Base-by-base conservation (phyloP, 2,888 invertebrate species). In the Plutella xylostella region DNA sequence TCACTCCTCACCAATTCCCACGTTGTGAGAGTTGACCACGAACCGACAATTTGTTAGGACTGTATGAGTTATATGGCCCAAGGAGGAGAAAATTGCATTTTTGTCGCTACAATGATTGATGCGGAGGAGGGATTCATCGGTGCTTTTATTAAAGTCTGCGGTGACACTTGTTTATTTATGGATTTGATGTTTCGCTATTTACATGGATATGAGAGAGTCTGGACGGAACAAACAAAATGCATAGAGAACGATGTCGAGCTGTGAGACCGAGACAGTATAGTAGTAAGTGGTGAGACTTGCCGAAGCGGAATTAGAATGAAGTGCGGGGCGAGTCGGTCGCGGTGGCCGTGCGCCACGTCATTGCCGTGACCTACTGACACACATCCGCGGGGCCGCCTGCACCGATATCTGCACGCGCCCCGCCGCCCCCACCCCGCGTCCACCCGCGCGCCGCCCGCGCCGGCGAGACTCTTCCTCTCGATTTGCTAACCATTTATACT, bases 361-460 rank as follows among this genome's bases (percentile, higher is more conserved):
- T 87, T 86, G 86, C 80, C 83, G 85, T 88, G 88, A 88, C 88
- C 88, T 85, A 88, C 87, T 88, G 87, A 87, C 88, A 88, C 74
- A 87, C 85, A 79, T 88, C 80, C 78, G 78, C 82, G 82, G 85
- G 83, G 86, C 85, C 82, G 80, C 78, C 74, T 79, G 80, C 80
- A 74, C 71, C 76, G 75, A 75, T 75, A 75, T 73, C 76, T 77
- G 77, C 75, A 78, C 77, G 76, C 75, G 37, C 69, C 67, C 58
- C 54, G 55, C 56, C 68, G 70, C 43, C 49, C 35, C 17, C 33
- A 22, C 15, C 34, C 37, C 21, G 6, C n/a, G 22, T 12, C 22
- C 39, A 3, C 22, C 14, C 20, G n/a, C n/a, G n/a, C n/a, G n/a
- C n/a, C n/a, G n/a, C n/a, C n/a, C n/a, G n/a, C n/a, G n/a, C n/a